Percentiles rank a stretch among this genome's conserved stretches.
Evolutionary conservation across 2,113 vertebrate genomes (phyloP).

Genomic region (Pipa parva): DNA sequence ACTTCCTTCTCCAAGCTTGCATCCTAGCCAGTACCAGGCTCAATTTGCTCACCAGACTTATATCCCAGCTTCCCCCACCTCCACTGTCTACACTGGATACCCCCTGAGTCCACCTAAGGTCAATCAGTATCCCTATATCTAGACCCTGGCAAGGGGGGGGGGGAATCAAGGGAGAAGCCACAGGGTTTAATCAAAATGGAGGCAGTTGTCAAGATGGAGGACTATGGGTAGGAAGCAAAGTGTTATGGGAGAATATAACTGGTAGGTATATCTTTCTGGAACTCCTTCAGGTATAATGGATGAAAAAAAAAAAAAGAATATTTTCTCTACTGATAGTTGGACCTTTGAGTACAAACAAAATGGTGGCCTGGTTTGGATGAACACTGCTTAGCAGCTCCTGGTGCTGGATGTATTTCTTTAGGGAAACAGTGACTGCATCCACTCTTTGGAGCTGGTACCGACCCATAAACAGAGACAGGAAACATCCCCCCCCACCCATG

Average conservation of each 20-base stretch:
- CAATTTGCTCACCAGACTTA: conserved; percentile 97
- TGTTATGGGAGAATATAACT: too few relatives aligned
- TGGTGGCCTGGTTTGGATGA: too few relatives aligned
- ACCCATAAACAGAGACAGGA: conserved; percentile 55
- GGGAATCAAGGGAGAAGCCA: background rate
- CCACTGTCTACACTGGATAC: conserved; percentile 99
- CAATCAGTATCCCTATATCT: conserved; percentile 98
- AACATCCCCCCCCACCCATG: background rate
- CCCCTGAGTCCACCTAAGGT: conserved; percentile 98
- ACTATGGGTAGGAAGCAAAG: conserved; percentile 53
- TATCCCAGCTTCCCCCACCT: conserved; percentile 95
- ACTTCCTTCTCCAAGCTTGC: conserved; percentile 89
- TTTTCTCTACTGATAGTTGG: too few relatives aligned
- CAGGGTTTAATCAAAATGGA: conserved; percentile 26
- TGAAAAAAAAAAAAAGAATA: too few relatives aligned
- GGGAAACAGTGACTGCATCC: background rate
- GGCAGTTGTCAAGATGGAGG: conserved; percentile 44
- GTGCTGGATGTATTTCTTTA: too few relatives aligned
- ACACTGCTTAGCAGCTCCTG: too few relatives aligned
- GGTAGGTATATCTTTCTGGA: too few relatives aligned
- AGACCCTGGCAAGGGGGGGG: conserved; percentile 68
- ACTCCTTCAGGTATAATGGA: too few relatives aligned
- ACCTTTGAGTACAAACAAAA: too few relatives aligned
- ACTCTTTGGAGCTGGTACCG: conserved; percentile 29
- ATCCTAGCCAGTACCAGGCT: conserved; percentile 93